phyloP scores from a whole-genome alignment of 2,113 vertebrate species.

The Antigone vipio region DNA sequence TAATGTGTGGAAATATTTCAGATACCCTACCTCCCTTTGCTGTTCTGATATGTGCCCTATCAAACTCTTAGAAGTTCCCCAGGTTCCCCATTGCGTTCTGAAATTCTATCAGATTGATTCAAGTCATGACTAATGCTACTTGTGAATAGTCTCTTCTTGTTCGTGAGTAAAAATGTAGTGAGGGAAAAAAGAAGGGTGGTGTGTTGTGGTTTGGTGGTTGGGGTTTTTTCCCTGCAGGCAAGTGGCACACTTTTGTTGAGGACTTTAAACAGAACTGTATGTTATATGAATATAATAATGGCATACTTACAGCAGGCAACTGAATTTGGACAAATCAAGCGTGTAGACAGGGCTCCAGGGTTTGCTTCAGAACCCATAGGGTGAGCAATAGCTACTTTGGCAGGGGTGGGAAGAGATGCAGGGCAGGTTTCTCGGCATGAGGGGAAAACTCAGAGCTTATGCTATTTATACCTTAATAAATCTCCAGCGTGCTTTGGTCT shows the following conservation, averaged over 20 bases:
- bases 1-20: background rate
- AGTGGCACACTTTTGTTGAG: background rate
- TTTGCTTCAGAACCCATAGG: background rate
- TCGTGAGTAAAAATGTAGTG: background rate
- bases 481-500: background rate
- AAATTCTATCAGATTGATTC: background rate
- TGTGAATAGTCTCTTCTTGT: background rate
- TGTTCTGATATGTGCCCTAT: accelerated
- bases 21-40: background rate
- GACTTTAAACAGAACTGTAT: background rate
- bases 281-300: background rate
- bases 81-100: background rate
- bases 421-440: background rate
- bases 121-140: background rate
- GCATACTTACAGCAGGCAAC: background rate
- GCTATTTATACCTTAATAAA: background rate
- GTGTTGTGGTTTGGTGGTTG: background rate
- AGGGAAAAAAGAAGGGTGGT: background rate
- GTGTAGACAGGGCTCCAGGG: background rate
- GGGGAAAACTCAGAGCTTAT: background rate
- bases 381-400: background rate
- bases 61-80: background rate
- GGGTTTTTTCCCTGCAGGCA: background rate
- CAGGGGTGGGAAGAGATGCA: background rate
- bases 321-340: background rate